These are phyloP conservation scores for Horisme vitalbata DNA, from an alignment of 2,888 invertebrate genomes.

Conservation along the genomic window DNA sequence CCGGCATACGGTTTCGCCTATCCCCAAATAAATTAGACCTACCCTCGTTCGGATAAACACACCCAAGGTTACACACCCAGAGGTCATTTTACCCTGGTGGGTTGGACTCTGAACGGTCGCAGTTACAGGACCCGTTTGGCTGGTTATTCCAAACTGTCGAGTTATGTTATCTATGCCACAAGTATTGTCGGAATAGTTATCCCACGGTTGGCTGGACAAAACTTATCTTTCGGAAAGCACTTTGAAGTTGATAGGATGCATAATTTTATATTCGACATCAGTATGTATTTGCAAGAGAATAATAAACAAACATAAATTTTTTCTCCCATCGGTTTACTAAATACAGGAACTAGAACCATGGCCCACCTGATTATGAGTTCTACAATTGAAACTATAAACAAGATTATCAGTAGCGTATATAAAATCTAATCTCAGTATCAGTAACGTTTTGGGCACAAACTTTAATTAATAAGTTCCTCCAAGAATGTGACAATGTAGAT, in stretches of 20 bases:
- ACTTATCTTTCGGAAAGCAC: slow-evolving; percentile 10
- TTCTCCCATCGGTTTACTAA: too few species aligned
- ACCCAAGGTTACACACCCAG: slow-evolving; percentile 14
- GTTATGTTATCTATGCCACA: slow-evolving; percentile 65
- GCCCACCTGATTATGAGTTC: too few species aligned
- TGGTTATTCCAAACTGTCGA: slow-evolving; percentile 69
- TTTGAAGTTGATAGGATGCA: not conserved
- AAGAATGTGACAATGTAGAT: too few species aligned
- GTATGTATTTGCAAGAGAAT: not conserved
- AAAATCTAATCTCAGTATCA: not conserved
- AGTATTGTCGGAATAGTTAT: slow-evolving; percentile 58
- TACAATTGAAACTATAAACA: not conserved
- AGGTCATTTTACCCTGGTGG: slow-evolving; percentile 56
- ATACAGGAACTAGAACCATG: too few species aligned
- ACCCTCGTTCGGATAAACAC: slow-evolving; percentile 34
- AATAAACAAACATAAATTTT: too few species aligned
- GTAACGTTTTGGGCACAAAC: too few species aligned
- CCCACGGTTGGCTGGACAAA: slow-evolving; percentile 52
- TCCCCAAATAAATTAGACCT: slow-evolving; percentile 65
- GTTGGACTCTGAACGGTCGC: slow-evolving; percentile 57
- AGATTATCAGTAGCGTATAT: not conserved
- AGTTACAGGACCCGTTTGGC: slow-evolving; percentile 70
- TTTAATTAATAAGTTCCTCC: too few species aligned
- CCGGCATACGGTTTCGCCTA: slow-evolving; percentile 59
- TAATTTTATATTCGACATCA: not conserved